Evolutionary conservation across 2,113 vertebrate species (phyloP).

Genomic region (Corapipo altera): DNA sequence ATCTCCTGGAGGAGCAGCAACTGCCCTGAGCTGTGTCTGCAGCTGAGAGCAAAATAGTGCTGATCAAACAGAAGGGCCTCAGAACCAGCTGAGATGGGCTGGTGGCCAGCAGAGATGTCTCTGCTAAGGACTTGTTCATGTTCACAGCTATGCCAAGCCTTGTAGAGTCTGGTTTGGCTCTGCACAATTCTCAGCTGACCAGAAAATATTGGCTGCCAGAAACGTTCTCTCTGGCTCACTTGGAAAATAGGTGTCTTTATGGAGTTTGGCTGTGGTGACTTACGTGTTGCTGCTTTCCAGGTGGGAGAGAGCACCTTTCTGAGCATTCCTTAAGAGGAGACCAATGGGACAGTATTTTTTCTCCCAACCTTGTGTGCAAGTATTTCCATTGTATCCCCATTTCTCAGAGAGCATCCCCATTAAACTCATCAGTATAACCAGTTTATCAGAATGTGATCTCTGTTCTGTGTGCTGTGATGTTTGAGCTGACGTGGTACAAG

Average conservation of each 20-base stretch:
- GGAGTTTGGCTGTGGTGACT: not conserved
- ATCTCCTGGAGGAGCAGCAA: not conserved
- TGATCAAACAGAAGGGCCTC: not conserved
- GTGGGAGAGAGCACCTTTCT: not conserved
- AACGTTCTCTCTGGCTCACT: not conserved
- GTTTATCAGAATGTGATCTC: not conserved
- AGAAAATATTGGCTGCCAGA: not conserved
- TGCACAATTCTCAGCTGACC: not conserved
- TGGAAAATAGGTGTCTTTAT: not conserved
- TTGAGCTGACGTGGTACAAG: not conserved
- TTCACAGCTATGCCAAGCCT: not conserved
- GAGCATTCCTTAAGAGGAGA: not conserved
- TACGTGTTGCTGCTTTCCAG: not conserved
- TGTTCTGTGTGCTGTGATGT: not conserved
- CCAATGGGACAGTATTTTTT: not conserved
- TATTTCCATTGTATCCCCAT: not conserved
- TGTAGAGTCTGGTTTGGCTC: not conserved
- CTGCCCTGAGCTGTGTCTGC: not conserved
- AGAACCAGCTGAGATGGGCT: not conserved
- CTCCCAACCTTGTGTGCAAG: not conserved
- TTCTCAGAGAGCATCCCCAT: not conserved
- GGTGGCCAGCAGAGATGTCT: not conserved
- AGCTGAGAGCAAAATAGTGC: not conserved
- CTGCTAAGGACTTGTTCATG: not conserved
- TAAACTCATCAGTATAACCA: not conserved